phyloP scores from a whole-genome alignment of 2,113 vertebrate genomes.

The Gulo gulo region DNA sequence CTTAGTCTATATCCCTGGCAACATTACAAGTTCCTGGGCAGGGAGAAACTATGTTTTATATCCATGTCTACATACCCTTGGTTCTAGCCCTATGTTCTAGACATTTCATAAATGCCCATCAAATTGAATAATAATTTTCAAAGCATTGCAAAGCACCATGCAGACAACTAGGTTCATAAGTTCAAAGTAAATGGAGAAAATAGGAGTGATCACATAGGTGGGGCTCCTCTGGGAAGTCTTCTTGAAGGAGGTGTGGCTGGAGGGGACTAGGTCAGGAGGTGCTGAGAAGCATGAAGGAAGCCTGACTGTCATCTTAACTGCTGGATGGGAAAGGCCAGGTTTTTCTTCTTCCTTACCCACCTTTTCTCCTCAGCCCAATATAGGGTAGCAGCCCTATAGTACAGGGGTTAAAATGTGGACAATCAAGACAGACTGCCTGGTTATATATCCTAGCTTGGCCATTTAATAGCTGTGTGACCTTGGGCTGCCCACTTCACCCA shows the following conservation, averaged over 20 bases:
- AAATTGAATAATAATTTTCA: background rate
- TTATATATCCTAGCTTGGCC: background rate
- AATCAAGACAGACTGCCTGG: background rate
- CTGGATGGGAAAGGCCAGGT: background rate
- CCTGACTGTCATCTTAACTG: background rate
- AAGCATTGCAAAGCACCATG: background rate
- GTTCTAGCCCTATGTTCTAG: background rate
- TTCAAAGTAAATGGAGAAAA: slow-evolving; percentile 1
- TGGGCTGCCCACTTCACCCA: background rate
- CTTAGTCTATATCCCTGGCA: background rate
- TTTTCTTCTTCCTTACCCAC: background rate
- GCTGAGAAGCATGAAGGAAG: background rate
- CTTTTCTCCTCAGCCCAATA: background rate
- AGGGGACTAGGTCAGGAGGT: background rate
- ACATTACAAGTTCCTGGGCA: background rate
- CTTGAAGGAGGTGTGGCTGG: background rate
- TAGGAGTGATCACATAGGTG: background rate
- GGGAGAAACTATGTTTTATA: background rate
- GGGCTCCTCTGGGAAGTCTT: background rate
- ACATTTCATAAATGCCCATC: background rate
- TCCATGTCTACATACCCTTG: background rate
- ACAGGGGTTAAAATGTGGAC: background rate
- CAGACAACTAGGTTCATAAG: background rate
- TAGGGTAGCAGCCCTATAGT: background rate
- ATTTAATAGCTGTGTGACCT: background rate